Conservation (phyloP, 2,113 vertebrate species). For the Phylloscopus whistleri region DNA sequence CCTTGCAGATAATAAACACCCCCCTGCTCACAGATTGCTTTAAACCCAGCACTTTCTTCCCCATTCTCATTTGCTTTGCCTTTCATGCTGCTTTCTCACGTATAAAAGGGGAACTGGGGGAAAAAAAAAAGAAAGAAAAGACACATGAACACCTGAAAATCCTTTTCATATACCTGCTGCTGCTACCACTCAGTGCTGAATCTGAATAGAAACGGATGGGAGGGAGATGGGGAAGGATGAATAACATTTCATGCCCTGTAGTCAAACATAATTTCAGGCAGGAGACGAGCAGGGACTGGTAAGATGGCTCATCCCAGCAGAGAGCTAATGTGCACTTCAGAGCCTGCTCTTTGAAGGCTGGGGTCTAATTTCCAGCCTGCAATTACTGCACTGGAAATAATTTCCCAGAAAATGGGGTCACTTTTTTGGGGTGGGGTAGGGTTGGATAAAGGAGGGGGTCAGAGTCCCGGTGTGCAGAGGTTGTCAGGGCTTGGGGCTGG, state of each 20-base stretch:
- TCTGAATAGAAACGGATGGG: constrained; percentile 34
- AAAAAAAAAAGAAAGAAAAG: constrained; percentile 27
- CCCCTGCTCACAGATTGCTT: neutral
- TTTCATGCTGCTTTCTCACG: constrained; percentile 57
- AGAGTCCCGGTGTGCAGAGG: rapidly evolving
- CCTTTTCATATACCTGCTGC: constrained; percentile 31
- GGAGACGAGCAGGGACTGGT: constrained; percentile 27
- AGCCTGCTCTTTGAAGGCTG: constrained; percentile 59
- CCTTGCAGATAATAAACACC: neutral
- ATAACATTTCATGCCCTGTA: constrained; percentile 53
- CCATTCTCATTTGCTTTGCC: constrained; percentile 58
- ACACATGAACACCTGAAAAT: constrained; percentile 35
- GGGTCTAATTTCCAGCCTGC: constrained; percentile 55
- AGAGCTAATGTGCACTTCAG: constrained; percentile 46
- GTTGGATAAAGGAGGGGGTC: neutral
- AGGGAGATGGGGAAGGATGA: constrained; percentile 42
- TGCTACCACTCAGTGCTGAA: constrained; percentile 2
- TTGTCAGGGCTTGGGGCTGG: neutral
- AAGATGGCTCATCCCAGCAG: constrained; percentile 4
- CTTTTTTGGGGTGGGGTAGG: neutral
- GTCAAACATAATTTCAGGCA: constrained; percentile 41
- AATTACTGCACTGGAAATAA: constrained; percentile 49
- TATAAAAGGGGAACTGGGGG: neutral
- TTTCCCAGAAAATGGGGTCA: constrained; percentile 27
- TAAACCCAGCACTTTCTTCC: neutral